Evolutionary conservation across 2,113 vertebrate species (phyloP).

Genomic region (Vanacampus margaritifer): DNA sequence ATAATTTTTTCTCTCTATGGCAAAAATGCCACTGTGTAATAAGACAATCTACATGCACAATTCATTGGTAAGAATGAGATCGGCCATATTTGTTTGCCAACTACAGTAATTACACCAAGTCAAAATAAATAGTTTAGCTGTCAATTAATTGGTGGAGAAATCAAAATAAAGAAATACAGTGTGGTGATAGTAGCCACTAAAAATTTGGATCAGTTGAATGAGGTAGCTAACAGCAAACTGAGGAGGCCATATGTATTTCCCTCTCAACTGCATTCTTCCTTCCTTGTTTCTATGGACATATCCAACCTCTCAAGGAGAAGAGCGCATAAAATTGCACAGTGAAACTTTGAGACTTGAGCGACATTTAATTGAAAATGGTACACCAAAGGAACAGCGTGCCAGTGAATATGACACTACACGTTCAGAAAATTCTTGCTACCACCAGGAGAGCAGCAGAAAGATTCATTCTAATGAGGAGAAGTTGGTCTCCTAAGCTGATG

Average conservation of each 20-base stretch:
- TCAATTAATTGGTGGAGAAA: too few relatives aligned
- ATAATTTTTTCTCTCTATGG: too few relatives aligned
- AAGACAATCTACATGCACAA: too few relatives aligned
- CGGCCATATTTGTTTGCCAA: too few relatives aligned
- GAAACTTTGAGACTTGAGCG: conserved; percentile 18
- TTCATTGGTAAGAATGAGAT: too few relatives aligned
- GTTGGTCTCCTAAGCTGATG: conserved; percentile 39
- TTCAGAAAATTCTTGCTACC: conserved; percentile 39
- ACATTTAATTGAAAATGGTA: conserved; percentile 23
- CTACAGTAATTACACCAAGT: too few relatives aligned
- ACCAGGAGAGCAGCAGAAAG: conserved; percentile 33
- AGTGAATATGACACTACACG: conserved; percentile 30
- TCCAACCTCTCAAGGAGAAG: conserved; percentile 13
- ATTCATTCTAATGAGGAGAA: conserved; percentile 48
- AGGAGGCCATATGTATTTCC: conserved; percentile 21
- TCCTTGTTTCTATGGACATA: conserved; percentile 43
- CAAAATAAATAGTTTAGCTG: too few relatives aligned
- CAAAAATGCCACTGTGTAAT: too few relatives aligned
- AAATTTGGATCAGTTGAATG: neutral
- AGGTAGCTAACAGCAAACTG: conserved; percentile 2
- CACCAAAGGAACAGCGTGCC: conserved; percentile 12
- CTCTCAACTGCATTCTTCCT: conserved; percentile 15
- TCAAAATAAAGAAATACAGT: too few relatives aligned
- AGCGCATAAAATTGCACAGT: conserved; percentile 13
- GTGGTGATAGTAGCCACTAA: too few relatives aligned